A percentile compares a stretch with the other conserved stretches of the same genome.
phyloP scores from a whole-genome alignment of 2,888 invertebrate species.

The Cheilosia soror region DNA sequence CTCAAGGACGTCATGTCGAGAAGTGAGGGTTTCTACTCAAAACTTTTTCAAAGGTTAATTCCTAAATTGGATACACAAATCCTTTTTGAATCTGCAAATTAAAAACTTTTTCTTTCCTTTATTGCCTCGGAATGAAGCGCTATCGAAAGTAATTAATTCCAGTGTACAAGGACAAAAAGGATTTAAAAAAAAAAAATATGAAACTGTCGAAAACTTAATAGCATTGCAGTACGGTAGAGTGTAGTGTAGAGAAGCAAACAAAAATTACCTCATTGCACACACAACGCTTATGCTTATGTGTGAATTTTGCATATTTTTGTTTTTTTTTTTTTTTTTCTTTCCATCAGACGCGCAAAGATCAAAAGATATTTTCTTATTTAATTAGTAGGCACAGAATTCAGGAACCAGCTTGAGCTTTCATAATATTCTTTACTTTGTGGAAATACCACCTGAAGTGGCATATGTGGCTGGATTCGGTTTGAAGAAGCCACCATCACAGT shows the following conservation, averaged over 20 bases:
- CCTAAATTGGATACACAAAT: slow-evolving; percentile 68
- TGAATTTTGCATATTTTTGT: not conserved
- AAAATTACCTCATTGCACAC: slow-evolving; percentile 5
- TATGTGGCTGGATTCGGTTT: slow-evolving; percentile 67
- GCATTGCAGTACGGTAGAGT: slow-evolving; percentile 10
- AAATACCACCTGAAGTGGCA: slow-evolving; percentile 66
- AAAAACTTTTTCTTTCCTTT: slow-evolving; percentile 29
- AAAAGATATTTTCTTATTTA: slow-evolving; percentile 58
- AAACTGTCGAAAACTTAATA: slow-evolving; percentile 61
- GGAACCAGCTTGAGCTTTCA: slow-evolving; percentile 67
- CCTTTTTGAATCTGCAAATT: slow-evolving; percentile 56
- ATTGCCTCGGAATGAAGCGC: slow-evolving; percentile 8
- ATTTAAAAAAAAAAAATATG: slow-evolving; percentile 23
- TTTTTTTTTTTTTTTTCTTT: not conserved
- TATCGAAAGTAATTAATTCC: slow-evolving; percentile 69
- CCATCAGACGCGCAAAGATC: not conserved
- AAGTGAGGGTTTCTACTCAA: slow-evolving; percentile 7
- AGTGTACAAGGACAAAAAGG: slow-evolving; percentile 61
- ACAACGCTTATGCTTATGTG: not conserved
- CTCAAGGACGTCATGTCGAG: slow-evolving; percentile 37
- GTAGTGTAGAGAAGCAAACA: not conserved
- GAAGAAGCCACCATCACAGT: slow-evolving; percentile 39
- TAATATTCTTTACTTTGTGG: slow-evolving; percentile 66
- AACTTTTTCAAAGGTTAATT: slow-evolving; percentile 59
- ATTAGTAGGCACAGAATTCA: slow-evolving; percentile 56